Percentiles rank a stretch among this genome's conserved stretches.
Evolutionary conservation across 2,113 vertebrate genomes (phyloP).

Genomic region (Dicrurus megarhynchus): DNA sequence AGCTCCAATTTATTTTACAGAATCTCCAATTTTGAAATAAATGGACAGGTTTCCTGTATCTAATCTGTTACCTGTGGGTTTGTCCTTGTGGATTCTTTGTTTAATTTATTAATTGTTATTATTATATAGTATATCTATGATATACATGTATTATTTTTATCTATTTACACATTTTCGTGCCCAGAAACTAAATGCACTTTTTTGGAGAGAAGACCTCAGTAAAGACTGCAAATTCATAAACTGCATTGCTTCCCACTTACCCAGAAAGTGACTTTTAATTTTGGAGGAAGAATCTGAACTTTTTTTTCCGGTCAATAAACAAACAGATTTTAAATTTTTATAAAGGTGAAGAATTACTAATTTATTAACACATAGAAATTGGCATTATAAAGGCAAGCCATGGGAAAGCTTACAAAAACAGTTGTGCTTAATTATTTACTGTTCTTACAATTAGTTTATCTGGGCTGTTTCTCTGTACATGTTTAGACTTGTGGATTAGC

Average conservation of each 20-base stretch:
- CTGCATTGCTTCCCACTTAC: background rate
- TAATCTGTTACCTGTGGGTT: conserved; percentile 2
- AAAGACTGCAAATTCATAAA: background rate
- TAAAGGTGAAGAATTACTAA: background rate
- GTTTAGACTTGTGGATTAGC: background rate
- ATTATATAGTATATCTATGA: background rate
- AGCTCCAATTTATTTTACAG: conserved; percentile 57
- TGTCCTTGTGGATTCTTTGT: background rate
- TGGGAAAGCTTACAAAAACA: background rate
- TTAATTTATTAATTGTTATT: background rate
- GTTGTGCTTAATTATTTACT: background rate
- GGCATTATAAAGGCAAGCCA: background rate
- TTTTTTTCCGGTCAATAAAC: background rate
- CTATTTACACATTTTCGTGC: background rate
- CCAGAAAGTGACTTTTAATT: background rate
- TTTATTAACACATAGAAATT: background rate
- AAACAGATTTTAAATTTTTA: background rate
- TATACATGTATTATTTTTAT: background rate
- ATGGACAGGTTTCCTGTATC: conserved; percentile 34
- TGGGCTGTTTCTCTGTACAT: background rate
- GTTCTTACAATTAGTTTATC: background rate
- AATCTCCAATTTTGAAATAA: conserved; percentile 64
- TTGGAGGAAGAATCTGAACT: background rate
- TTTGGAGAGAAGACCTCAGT: background rate
- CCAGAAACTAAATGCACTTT: background rate